Evolutionary conservation across 2,113 vertebrate species (phyloP).

Genomic region (Rhipidura dahli): DNA sequence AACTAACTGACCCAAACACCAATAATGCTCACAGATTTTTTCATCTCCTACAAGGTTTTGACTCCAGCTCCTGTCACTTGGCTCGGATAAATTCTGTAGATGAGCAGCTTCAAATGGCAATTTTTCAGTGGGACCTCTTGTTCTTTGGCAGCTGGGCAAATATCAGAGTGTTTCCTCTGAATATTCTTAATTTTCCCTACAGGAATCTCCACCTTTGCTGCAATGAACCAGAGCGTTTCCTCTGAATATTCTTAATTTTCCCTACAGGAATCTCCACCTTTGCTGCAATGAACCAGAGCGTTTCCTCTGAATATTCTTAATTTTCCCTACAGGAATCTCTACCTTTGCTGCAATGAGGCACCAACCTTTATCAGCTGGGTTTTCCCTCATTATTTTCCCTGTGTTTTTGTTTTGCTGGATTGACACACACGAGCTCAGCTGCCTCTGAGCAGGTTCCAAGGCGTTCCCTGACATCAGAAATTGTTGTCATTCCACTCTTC

Average conservation of each 20-base stretch:
- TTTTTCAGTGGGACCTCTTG: not conserved
- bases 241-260: not conserved
- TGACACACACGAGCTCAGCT: not conserved
- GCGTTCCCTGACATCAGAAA: not conserved
- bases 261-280: not conserved
- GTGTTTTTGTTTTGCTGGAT: not conserved
- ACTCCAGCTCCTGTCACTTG: not conserved
- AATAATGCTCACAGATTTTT: not conserved
- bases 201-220: not conserved
- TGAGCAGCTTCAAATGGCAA: not conserved
- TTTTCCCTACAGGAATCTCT: not conserved
- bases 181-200: not conserved
- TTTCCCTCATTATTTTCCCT: rapidly evolving
- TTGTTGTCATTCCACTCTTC: not conserved
- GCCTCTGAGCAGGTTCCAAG: not conserved
- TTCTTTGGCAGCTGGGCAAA: not conserved
- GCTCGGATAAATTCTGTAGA: not conserved
- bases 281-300: rapidly evolving
- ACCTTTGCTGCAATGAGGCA: not conserved
- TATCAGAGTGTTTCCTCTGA: not conserved
- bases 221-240: not conserved
- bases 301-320: not conserved
- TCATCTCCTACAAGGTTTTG: not conserved
- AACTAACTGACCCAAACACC: not conserved
- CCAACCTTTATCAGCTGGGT: not conserved